A percentile compares a stretch with the other conserved stretches of the same genome.
Evolutionary conservation across 2,888 invertebrate species (phyloP).

Genomic region (Microchrysa polita): DNA sequence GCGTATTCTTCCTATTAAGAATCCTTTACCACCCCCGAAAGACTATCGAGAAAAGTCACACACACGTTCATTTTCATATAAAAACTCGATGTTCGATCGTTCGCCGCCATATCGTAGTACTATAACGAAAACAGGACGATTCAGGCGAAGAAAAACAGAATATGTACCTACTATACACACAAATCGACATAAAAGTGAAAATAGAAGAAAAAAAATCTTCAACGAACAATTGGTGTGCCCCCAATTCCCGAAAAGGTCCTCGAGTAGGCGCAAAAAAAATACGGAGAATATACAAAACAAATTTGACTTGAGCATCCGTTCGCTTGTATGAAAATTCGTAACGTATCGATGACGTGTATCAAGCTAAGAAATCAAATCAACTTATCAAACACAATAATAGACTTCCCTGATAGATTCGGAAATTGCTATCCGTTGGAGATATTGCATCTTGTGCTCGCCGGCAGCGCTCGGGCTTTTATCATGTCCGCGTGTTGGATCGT

Average conservation of each 20-base stretch:
- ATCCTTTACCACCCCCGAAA: not conserved
- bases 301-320: conserved; percentile 39
- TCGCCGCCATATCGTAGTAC: not conserved
- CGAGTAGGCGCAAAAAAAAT: not conserved
- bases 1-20: not conserved
- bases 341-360: conserved; percentile 3
- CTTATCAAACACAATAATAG: conserved; percentile 40
- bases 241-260: not conserved
- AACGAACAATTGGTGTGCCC: no score
- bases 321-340: conserved; percentile 22
- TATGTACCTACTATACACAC: not conserved
- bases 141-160: not conserved
- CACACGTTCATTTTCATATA: conserved; percentile 5
- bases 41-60: not conserved
- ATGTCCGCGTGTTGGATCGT: not conserved
- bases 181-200: no score
- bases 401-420: conserved; percentile 42
- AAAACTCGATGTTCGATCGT: not conserved
- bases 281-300: conserved; percentile 31
- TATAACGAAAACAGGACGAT: not conserved
- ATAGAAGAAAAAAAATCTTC: not conserved
- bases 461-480: not conserved
- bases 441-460: conserved; percentile 2
- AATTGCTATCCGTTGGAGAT: conserved; percentile 40
- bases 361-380: conserved; percentile 42